Evolutionary conservation across 2,113 vertebrate genomes (phyloP).

Genomic region (Nicator chloris): DNA sequence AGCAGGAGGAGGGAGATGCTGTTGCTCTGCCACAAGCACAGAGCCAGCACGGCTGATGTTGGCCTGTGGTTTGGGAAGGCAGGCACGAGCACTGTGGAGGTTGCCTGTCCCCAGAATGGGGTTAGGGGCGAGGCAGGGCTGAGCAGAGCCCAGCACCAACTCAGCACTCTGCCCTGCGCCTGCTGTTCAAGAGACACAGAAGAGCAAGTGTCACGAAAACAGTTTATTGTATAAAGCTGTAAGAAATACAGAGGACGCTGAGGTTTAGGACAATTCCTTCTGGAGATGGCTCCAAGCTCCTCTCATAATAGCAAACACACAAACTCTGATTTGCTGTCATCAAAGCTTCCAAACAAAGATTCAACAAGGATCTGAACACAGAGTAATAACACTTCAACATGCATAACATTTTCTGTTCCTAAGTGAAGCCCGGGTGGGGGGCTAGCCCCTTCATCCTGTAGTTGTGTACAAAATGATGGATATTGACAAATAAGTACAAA

Average conservation of each 20-base stretch:
- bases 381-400: conserved; percentile 59
- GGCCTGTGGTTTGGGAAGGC: background rate
- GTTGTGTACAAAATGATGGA: conserved; percentile 28
- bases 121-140: background rate
- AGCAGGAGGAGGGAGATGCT: background rate
- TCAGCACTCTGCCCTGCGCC: background rate
- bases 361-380: conserved; percentile 10
- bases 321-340: conserved; percentile 83
- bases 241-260: conserved; percentile 67
- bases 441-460: background rate
- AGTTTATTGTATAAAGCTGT: conserved; percentile 73
- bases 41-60: background rate
- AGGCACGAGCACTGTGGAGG: rapidly evolving
- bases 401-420: conserved; percentile 43
- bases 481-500: conserved; percentile 32
- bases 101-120: rapidly evolving
- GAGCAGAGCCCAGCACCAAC: background rate
- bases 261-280: conserved; percentile 26
- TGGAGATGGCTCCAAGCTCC: conserved; percentile 19
- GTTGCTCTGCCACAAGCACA: background rate
- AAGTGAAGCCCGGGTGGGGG: conserved; percentile 20
- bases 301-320: conserved; percentile 41
- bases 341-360: conserved; percentile 73
- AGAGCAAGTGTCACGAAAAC: background rate
- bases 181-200: background rate